A percentile compares a stretch with the other conserved stretches of the same genome.
Conservation (phyloP, 2,888 invertebrate genomes). For the Rhyacophila evoluta region DNA sequence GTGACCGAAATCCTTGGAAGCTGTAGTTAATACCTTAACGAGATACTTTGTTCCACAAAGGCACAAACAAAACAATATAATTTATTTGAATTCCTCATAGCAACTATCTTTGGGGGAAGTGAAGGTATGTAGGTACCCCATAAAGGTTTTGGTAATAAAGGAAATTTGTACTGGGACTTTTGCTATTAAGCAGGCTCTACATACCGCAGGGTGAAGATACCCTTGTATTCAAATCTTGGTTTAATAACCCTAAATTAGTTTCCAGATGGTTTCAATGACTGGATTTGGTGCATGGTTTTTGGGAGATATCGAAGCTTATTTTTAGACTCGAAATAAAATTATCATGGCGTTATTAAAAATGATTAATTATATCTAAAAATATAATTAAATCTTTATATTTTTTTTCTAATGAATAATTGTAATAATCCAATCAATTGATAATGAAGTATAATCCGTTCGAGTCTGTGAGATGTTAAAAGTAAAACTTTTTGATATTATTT, state of each 20-base stretch:
- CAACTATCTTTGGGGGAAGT: slow-evolving; percentile 12
- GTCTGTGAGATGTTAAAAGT: too few relatives aligned
- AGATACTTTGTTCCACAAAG: slow-evolving; percentile 22
- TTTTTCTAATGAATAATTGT: too few relatives aligned
- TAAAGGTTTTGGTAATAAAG: slow-evolving; percentile 18
- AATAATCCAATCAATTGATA: too few relatives aligned
- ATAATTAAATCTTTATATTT: too few relatives aligned
- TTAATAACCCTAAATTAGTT: slow-evolving; percentile 53
- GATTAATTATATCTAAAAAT: too few relatives aligned
- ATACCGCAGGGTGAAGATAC: slow-evolving; percentile 22
- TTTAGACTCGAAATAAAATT: slow-evolving; percentile 12
- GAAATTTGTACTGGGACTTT: slow-evolving; percentile 19
- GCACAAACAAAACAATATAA: slow-evolving; percentile 8
- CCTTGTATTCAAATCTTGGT: slow-evolving; percentile 43
- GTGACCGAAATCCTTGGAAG: neutral
- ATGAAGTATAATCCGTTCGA: too few relatives aligned
- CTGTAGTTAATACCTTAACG: slow-evolving; percentile 3
- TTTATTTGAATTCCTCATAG: slow-evolving; percentile 13
- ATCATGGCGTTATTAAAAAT: neutral
- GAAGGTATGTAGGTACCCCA: slow-evolving; percentile 18
- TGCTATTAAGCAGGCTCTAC: neutral
- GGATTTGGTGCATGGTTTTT: slow-evolving; percentile 34
- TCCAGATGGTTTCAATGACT: slow-evolving; percentile 50
- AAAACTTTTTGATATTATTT: too few relatives aligned
- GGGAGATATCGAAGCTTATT: neutral